Conservation (phyloP, 1,140 invertebrate species). For the Ips nitidus region DNA sequence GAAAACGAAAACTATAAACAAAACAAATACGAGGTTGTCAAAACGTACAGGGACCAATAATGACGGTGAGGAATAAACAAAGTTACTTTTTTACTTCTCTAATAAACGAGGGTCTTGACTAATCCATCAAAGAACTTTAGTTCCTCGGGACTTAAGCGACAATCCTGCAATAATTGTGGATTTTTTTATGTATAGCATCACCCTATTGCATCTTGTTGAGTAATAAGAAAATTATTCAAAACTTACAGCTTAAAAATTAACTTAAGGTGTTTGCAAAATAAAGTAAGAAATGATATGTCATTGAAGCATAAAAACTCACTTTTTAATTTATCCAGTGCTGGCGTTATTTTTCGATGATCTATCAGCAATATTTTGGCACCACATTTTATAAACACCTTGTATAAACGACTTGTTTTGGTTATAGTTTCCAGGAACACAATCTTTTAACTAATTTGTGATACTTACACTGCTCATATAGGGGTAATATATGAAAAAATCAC, state of each 20-base stretch:
- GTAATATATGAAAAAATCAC: constrained; percentile 47
- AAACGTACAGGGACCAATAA: constrained; percentile 36
- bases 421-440: constrained; percentile 36
- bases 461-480: constrained; percentile 47
- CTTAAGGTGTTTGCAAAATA: not conserved
- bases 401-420: constrained; percentile 15
- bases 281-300: not conserved
- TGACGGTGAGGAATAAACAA: constrained; percentile 24
- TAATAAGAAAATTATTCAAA: not conserved
- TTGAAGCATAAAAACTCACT: too few species aligned
- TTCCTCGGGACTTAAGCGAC: too few species aligned
- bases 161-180: not conserved
- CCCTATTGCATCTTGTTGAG: not conserved
- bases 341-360: too few species aligned
- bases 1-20: not conserved
- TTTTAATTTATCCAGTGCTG: too few species aligned
- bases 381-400: too few species aligned
- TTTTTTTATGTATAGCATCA: constrained; percentile 5
- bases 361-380: too few species aligned
- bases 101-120: not conserved
- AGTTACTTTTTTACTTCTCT: constrained; percentile 4
- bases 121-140: too few species aligned
- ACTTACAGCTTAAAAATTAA: not conserved
- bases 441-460: constrained; percentile 47
- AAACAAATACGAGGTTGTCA: constrained; percentile 10